Percentiles rank a stretch among this genome's conserved stretches.
Evolutionary conservation across 2,888 invertebrate species (phyloP).

Genomic region (Synanthedon formicaeformis): DNA sequence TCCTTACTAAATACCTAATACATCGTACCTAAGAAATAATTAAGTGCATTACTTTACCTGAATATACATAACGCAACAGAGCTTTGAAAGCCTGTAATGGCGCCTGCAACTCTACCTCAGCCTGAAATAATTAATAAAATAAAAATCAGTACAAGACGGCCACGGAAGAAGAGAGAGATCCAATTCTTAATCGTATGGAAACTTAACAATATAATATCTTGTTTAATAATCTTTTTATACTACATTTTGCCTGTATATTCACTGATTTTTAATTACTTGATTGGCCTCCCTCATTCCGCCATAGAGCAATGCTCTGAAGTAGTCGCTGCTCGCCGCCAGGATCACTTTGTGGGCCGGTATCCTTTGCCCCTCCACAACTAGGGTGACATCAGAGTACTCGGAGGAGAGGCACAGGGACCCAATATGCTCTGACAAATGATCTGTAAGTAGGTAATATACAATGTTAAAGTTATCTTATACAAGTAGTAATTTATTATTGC

Average conservation of each 20-base stretch:
- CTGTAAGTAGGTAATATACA: slow-evolving; percentile 31
- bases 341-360: slow-evolving; percentile 78
- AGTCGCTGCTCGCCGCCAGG: slow-evolving; percentile 94
- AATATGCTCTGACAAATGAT: slow-evolving; percentile 86
- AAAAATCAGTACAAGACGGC: too few species aligned
- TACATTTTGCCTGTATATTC: too few species aligned
- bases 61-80: slow-evolving; percentile 95
- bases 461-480: too few species aligned
- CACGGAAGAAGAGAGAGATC: too few species aligned
- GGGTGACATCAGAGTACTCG: slow-evolving; percentile 91
- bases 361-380: slow-evolving; percentile 82
- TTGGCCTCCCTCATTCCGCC: slow-evolving; percentile 82
- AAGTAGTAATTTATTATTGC: too few species aligned
- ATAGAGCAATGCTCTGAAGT: slow-evolving; percentile 88
- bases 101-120: slow-evolving; percentile 88
- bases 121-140: slow-evolving; percentile 51
- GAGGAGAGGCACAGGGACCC: slow-evolving; percentile 86
- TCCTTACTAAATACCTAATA: too few species aligned
- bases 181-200: too few species aligned
- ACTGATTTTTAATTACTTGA: slow-evolving; percentile 44
- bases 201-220: background rate
- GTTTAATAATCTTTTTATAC: background rate
- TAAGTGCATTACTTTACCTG: slow-evolving; percentile 67
- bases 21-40: background rate
- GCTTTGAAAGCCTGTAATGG: slow-evolving; percentile 87